Evolutionary conservation across 2,888 invertebrate species (phyloP).

Genomic region (Tortrix viridana): DNA sequence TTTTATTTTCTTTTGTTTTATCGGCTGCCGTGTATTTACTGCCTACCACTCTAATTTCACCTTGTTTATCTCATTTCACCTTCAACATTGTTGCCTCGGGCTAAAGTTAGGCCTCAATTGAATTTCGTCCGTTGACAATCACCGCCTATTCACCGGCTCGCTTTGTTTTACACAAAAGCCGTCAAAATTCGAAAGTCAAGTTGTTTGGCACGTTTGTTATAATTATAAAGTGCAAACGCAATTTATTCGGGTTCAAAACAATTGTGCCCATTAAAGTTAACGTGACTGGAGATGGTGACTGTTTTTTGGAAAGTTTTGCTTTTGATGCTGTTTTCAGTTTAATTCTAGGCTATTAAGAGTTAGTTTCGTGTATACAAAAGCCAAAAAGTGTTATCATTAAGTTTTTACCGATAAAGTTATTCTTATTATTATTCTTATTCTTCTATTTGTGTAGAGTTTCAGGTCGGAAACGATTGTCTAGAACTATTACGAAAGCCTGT

Average conservation of each 20-base stretch:
- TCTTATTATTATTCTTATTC: no score
- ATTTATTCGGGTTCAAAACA: slow-evolving; percentile 42
- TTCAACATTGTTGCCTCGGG: slow-evolving; percentile 16
- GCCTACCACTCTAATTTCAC: slow-evolving; percentile 4
- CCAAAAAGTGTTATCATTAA: no score
- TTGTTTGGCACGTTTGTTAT: slow-evolving; percentile 47
- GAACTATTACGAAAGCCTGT: no score
- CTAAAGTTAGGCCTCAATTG: slow-evolving; percentile 42
- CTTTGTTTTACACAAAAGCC: slow-evolving; percentile 50
- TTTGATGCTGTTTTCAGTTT: neutral
- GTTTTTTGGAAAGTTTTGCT: slow-evolving; percentile 19
- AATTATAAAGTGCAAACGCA: slow-evolving; percentile 47
- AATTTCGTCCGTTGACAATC: slow-evolving; percentile 53
- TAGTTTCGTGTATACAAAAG: no score
- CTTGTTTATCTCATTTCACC: slow-evolving; percentile 25
- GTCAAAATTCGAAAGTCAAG: slow-evolving; percentile 51
- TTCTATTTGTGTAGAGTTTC: no score
- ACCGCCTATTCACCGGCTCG: slow-evolving; percentile 52
- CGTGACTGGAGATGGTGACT: slow-evolving; percentile 21
- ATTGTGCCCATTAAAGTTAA: slow-evolving; percentile 39
- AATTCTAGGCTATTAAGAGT: no score
- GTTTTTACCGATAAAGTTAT: no score
- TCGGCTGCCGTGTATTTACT: neutral
- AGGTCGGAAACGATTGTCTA: no score
- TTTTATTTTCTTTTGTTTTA: no score